phyloP scores from a whole-genome alignment of 35 echinoderm and acorn worm species.

The Lytechinus pictus region DNA sequence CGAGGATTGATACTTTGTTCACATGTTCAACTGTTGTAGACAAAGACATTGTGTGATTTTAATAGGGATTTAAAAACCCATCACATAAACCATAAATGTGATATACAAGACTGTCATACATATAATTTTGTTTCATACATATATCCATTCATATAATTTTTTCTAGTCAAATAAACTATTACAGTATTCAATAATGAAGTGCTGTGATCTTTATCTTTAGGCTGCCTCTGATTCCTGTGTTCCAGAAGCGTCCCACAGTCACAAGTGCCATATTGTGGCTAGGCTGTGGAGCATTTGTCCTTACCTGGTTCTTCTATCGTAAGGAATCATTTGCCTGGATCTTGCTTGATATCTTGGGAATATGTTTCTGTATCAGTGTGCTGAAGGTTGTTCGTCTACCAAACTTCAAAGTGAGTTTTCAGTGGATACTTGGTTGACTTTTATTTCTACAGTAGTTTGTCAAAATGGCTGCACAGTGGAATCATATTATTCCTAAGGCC shows the following conservation, averaged over 20 bases:
- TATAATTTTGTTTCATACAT: too few relatives aligned
- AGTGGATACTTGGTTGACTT: neutral
- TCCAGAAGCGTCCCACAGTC: slow-evolving; percentile 42
- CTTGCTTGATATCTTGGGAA: slow-evolving; percentile 80
- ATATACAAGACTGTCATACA: too few relatives aligned
- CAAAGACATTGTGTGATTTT: too few relatives aligned
- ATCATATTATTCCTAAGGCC: neutral
- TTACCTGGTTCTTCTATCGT: slow-evolving; percentile 87
- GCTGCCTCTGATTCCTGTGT: slow-evolving; percentile 55
- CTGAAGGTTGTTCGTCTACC: slow-evolving; percentile 76
- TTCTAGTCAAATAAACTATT: too few relatives aligned
- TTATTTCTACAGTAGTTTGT: neutral
- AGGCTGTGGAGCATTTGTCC: slow-evolving; percentile 69
- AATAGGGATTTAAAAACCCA: too few relatives aligned
- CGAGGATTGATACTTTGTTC: too few relatives aligned
- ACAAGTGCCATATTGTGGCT: slow-evolving; percentile 64
- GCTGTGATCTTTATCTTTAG: slow-evolving; percentile 37
- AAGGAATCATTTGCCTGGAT: slow-evolving; percentile 95
- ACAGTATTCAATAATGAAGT: neutral
- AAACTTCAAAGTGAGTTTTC: slow-evolving; percentile 90
- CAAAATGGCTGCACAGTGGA: neutral
- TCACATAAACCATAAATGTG: too few relatives aligned
- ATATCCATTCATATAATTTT: too few relatives aligned
- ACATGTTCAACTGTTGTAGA: too few relatives aligned
- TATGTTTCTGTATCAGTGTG: slow-evolving; percentile 87